Conservation (phyloP, 2,888 invertebrate species). For the Rotaria socialis region DNA sequence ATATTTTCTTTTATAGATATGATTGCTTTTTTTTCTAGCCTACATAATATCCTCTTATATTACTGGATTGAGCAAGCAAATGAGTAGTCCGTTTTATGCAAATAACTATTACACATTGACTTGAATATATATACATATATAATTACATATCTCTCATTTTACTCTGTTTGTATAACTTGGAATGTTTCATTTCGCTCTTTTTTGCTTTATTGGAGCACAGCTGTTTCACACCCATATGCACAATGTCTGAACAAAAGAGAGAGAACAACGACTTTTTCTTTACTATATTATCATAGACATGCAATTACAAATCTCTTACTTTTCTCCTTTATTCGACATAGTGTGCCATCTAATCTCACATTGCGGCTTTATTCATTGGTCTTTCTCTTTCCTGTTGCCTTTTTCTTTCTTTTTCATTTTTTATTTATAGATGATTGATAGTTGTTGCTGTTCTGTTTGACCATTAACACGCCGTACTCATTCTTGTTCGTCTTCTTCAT, state of each 20-base stretch:
- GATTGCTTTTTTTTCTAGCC: no score
- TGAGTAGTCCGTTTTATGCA: not conserved
- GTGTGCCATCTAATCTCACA: not conserved
- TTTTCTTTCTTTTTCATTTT: not conserved
- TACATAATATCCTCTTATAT: not conserved
- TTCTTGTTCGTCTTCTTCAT: not conserved
- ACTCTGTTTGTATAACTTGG: not conserved
- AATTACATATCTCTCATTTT: not conserved
- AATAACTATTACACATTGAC: not conserved
- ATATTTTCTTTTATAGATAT: no score
- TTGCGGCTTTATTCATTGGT: not conserved
- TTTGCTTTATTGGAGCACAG: not conserved
- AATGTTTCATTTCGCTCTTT: not conserved
- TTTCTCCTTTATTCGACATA: not conserved
- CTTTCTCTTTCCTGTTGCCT: not conserved
- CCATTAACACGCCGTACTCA: not conserved
- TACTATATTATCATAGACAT: not conserved
- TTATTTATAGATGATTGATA: slow-evolving; percentile 27
- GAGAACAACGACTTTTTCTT: not conserved
- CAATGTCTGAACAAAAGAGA: not conserved
- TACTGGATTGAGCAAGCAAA: not conserved
- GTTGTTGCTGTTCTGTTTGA: not conserved
- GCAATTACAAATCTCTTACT: not conserved
- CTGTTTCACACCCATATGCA: not conserved
- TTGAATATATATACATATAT: not conserved